Conservation (phyloP, 2,113 vertebrate genomes). For the Myiozetetes cayanensis region DNA sequence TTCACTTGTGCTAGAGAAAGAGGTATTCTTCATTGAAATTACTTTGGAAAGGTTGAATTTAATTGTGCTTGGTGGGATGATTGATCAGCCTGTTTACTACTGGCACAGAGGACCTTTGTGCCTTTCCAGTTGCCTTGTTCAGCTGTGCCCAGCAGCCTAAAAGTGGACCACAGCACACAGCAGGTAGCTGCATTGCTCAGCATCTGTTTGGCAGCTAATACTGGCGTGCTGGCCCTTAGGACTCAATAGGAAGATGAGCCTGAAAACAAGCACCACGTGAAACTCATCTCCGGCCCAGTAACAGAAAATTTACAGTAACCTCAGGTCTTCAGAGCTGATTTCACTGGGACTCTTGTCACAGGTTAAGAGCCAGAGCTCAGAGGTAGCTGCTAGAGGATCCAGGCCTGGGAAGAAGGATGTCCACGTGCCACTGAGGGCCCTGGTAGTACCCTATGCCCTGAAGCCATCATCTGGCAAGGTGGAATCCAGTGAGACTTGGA, state of each 20-base stretch:
- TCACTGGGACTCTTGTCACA: neutral
- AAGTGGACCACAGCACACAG: rapidly evolving
- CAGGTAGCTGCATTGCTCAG: neutral
- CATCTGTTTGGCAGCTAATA: neutral
- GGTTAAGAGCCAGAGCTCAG: conserved; percentile 3
- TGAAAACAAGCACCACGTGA: neutral
- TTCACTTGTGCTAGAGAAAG: neutral
- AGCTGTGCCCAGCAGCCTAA: neutral
- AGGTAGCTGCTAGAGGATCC: neutral
- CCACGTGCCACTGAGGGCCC: neutral
- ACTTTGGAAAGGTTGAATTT: neutral
- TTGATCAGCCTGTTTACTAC: neutral
- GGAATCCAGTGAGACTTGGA: neutral
- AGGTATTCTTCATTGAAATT: neutral
- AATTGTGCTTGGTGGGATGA: neutral
- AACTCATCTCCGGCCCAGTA: neutral
- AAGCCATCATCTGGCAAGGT: neutral
- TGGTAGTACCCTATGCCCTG: neutral
- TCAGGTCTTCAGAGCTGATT: neutral
- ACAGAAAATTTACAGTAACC: neutral
- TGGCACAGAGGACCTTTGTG: neutral
- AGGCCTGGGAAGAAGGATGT: neutral
- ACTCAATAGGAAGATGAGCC: neutral
- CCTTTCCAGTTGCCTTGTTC: neutral
- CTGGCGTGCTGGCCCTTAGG: neutral